phyloP scores from a whole-genome alignment of 1,140 invertebrate genomes.

The Pristionchus pacificus region DNA sequence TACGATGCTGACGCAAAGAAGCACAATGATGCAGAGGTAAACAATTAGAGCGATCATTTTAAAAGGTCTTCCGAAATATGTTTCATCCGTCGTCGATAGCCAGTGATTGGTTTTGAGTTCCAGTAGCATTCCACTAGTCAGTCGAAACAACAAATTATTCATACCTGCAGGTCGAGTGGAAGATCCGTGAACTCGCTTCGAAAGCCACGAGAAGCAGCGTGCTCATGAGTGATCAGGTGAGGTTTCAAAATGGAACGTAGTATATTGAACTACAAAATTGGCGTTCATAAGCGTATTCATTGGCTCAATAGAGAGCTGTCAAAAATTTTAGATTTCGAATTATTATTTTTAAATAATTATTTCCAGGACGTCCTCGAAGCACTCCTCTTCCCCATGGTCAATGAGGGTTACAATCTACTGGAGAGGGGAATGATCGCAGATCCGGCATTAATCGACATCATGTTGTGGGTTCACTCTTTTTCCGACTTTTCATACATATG shows the following conservation, averaged over 20 bases:
- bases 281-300: not conserved
- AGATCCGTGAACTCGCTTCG: not conserved
- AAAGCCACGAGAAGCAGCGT: not conserved
- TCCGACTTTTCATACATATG: not conserved
- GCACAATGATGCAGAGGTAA: conserved; percentile 4
- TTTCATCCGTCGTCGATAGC: too few species aligned
- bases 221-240: conserved; percentile 14
- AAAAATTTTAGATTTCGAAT: not conserved
- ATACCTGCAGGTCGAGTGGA: too few species aligned
- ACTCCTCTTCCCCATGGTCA: conserved; percentile 54
- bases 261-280: not conserved
- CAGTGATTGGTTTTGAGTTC: too few species aligned
- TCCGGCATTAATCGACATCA: conserved; percentile 34
- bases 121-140: too few species aligned
- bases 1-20: conserved; percentile 27
- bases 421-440: conserved; percentile 55
- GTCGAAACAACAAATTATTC: too few species aligned
- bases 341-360: not conserved
- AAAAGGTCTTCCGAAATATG: too few species aligned
- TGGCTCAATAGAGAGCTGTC: not conserved
- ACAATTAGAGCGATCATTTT: too few species aligned
- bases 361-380: conserved; percentile 58
- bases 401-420: conserved; percentile 58
- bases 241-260: not conserved
- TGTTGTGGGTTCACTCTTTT: conserved; percentile 31